Percentiles rank a stretch among this genome's conserved stretches.
Evolutionary conservation across 2,113 vertebrate species (phyloP).

Genomic region (Barnardius zonarius): DNA sequence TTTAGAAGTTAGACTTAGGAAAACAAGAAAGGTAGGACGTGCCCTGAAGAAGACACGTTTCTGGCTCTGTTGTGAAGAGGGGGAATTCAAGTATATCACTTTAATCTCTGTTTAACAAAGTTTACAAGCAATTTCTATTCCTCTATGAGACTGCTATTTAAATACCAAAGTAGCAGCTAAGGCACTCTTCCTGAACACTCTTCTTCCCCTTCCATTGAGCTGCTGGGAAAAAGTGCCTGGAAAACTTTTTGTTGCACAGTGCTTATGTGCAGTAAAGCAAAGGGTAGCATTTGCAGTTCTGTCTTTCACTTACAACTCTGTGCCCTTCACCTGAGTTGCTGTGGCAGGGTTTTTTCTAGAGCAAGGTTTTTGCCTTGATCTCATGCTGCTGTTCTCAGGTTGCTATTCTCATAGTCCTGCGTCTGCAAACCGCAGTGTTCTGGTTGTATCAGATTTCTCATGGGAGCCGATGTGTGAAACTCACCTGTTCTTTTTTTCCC

Average conservation of each 20-base stretch:
- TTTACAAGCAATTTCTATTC: neutral
- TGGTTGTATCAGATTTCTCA: neutral
- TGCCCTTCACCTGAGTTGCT: neutral
- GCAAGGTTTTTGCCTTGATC: neutral
- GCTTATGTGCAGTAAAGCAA: neutral
- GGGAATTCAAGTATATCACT: neutral
- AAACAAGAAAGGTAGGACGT: neutral
- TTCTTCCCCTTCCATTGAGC: neutral
- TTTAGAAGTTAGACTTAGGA: neutral
- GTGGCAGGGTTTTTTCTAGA: neutral
- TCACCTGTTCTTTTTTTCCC: neutral
- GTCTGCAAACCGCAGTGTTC: neutral
- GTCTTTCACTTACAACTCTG: neutral
- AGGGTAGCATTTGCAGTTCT: neutral
- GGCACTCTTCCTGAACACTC: neutral
- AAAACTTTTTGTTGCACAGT: neutral
- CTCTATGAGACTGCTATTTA: neutral
- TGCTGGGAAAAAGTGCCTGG: neutral
- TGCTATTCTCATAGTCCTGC: neutral
- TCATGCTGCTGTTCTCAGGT: neutral
- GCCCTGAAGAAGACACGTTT: neutral
- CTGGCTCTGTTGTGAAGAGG: neutral
- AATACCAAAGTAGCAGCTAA: neutral
- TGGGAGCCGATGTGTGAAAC: neutral
- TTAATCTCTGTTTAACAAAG: neutral